A percentile compares a stretch with the other conserved stretches of the same genome.
Evolutionary conservation across 2,113 vertebrate species (phyloP).

Genomic region (Pseudorectes ferrugineus): DNA sequence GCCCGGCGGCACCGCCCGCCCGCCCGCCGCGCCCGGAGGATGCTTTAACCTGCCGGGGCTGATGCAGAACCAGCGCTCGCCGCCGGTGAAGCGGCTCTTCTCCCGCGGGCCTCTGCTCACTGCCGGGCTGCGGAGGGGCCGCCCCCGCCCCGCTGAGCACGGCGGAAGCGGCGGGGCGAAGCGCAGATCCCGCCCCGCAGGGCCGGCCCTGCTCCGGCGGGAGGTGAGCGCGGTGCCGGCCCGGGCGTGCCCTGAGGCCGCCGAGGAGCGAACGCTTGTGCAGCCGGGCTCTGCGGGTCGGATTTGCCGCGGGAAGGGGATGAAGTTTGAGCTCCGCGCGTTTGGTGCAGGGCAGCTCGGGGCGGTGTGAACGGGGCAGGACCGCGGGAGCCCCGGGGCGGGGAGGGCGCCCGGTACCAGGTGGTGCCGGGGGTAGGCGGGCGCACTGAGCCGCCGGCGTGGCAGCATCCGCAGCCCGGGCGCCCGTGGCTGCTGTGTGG

Average conservation of each 20-base stretch:
- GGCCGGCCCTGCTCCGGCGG: not conserved
- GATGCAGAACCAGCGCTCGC: not conserved
- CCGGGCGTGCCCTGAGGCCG: too few species aligned
- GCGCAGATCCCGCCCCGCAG: not conserved
- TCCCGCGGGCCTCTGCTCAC: not conserved
- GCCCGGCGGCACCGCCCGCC: not conserved
- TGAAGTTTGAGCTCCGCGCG: not conserved
- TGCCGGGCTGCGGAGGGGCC: not conserved
- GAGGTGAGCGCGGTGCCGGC: not conserved
- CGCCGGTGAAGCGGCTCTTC: rapidly evolving
- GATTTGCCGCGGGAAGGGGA: not conserved
- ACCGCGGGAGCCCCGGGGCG: not conserved
- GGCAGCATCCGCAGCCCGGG: not conserved
- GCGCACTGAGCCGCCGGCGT: not conserved
- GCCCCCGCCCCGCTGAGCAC: not conserved
- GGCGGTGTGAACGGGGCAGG: not conserved
- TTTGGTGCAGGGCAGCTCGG: not conserved
- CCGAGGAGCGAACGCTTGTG: too few species aligned
- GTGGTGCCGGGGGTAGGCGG: not conserved
- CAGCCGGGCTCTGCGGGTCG: not conserved
- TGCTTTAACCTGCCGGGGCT: not conserved
- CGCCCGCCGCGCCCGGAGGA: too few species aligned
- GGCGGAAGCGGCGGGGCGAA: not conserved
- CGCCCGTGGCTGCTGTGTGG: rapidly evolving
- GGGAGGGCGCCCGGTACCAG: too few species aligned